phyloP scores from a whole-genome alignment of 1,140 invertebrate genomes.

The Brachionus paranguensis region DNA sequence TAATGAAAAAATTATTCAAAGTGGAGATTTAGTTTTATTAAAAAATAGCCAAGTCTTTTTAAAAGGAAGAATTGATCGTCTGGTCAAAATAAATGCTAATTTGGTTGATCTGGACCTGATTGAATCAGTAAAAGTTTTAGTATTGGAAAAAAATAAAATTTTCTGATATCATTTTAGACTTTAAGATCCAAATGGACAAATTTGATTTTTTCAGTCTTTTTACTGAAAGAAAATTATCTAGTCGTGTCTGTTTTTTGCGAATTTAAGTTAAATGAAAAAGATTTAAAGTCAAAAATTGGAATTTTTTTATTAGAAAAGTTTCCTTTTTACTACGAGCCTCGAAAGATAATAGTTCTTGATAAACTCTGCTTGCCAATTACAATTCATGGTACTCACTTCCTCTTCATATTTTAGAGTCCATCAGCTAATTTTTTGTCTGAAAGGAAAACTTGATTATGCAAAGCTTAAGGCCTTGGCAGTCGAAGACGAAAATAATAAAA shows the following conservation, averaged over 20 bases:
- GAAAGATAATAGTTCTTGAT: constrained; percentile 49
- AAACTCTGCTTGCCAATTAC: constrained; percentile 59
- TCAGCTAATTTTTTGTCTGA: background rate
- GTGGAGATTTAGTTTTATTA: constrained; percentile 63
- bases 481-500: background rate
- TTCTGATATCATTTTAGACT: background rate
- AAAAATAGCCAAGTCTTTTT: constrained; percentile 60
- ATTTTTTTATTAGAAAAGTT: background rate
- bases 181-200: background rate
- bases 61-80: constrained; percentile 62
- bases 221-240: background rate
- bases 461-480: background rate
- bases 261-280: background rate
- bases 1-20: constrained; percentile 56
- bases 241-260: background rate
- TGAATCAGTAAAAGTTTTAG: constrained; percentile 54
- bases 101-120: constrained; percentile 63
- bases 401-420: background rate
- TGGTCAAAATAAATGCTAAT: constrained; percentile 69
- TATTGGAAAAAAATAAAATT: background rate
- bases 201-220: background rate
- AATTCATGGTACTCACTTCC: constrained; percentile 58
- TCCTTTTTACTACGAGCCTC: background rate
- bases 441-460: background rate
- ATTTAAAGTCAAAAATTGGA: background rate